These are phyloP conservation scores for Propithecus coquereli DNA, from an alignment of 2,113 vertebrate genomes.

Conservation along the genomic window DNA sequence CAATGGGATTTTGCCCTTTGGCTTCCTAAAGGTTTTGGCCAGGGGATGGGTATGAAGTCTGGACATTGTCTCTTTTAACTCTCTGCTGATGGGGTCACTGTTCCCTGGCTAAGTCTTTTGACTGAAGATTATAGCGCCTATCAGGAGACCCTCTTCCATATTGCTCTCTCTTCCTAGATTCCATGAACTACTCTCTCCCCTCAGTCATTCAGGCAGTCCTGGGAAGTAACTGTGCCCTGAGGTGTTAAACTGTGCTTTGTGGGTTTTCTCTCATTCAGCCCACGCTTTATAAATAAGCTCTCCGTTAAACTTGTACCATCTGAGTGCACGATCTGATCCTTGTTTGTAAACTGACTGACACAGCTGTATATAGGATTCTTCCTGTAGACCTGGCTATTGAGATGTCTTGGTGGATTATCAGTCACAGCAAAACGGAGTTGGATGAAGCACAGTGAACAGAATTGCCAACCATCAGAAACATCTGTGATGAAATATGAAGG, in stretches of 20 bases:
- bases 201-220: background rate
- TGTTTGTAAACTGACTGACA: background rate
- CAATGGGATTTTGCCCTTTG: background rate
- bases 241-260: background rate
- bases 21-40: background rate
- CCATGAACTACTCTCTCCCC: background rate
- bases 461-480: background rate
- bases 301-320: background rate
- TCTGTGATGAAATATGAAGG: background rate
- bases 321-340: background rate
- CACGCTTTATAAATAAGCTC: background rate
- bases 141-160: background rate
- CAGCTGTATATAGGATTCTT: background rate
- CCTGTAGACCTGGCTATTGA: background rate
- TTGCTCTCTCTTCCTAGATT: background rate
- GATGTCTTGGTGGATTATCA: background rate
- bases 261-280: background rate
- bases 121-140: no score
- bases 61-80: background rate
- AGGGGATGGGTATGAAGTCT: background rate
- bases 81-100: background rate
- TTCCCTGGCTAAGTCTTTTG: no score
- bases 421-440: background rate
- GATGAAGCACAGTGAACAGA: background rate
- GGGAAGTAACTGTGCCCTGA: background rate